Evolutionary conservation across 2,113 vertebrate species (phyloP).

Genomic region (Ptyas mucosa): DNA sequence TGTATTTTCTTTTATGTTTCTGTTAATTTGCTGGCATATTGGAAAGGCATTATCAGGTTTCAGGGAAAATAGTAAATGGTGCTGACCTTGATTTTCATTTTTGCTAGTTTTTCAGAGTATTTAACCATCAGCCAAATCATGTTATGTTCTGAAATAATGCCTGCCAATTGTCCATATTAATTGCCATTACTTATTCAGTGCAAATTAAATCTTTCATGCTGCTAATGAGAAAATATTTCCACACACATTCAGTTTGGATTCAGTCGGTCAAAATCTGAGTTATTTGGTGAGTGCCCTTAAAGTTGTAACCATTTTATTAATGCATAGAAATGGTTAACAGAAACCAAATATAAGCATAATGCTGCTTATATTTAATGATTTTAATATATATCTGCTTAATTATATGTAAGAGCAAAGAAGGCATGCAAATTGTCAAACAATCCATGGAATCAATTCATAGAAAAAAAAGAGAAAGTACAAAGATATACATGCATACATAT

Average conservation of each 20-base stretch:
- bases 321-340: background rate
- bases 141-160: background rate
- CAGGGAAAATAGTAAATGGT: conserved; percentile 52
- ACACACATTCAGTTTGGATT: background rate
- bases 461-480: background rate
- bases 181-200: background rate
- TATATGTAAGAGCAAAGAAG: background rate
- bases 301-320: background rate
- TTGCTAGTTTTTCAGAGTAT: conserved; percentile 34
- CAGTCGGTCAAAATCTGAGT: background rate
- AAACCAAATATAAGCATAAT: background rate
- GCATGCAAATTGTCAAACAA: background rate
- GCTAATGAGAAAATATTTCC: background rate
- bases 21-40: conserved; percentile 65
- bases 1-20: conserved; percentile 60
- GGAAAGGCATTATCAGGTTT: conserved; percentile 60
- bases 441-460: background rate
- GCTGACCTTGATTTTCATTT: conserved; percentile 17
- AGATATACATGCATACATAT: background rate
- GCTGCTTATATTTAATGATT: background rate
- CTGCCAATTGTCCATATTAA: background rate
- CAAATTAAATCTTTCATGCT: background rate
- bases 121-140: background rate
- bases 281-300: background rate
- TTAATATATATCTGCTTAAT: background rate